A percentile compares a stretch with the other conserved stretches of the same genome.
These are phyloP conservation scores for Capitulum mitella DNA, from an alignment of 2,888 invertebrate species.

Conservation along the genomic window DNA sequence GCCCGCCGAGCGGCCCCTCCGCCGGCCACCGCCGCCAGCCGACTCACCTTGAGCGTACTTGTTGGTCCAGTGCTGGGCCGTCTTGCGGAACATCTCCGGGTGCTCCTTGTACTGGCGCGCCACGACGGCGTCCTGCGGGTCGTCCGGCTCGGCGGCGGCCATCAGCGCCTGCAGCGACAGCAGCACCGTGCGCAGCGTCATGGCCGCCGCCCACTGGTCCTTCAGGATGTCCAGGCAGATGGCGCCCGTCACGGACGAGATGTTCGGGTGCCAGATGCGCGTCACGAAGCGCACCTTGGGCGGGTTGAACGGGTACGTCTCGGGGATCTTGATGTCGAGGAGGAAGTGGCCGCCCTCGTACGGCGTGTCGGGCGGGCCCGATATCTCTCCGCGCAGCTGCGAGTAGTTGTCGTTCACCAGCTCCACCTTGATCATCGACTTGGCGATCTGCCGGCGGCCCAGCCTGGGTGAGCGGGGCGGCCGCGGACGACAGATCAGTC, in stretches of 20 bases:
- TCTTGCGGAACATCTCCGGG: constrained; percentile 73
- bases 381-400: constrained; percentile 86
- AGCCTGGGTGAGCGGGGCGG: neutral
- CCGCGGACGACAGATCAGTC: neutral
- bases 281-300: constrained; percentile 96
- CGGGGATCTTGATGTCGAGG: constrained; percentile 95
- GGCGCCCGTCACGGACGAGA: constrained; percentile 95
- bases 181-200: constrained; percentile 92
- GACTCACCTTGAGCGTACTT: constrained; percentile 75
- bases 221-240: constrained; percentile 98
- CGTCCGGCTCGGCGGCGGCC: constrained; percentile 84
- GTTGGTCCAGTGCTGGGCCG: constrained; percentile 94
- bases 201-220: constrained; percentile 97
- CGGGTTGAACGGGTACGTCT: constrained; percentile 98
- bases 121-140: constrained; percentile 91
- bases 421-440: constrained; percentile 52
- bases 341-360: constrained; percentile 93
- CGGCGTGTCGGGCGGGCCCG: constrained; percentile 97
- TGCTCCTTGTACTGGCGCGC: constrained; percentile 93
- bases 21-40: neutral
- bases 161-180: constrained; percentile 73
- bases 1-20: too few relatives aligned
- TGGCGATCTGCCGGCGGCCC: neutral
- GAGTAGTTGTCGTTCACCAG: constrained; percentile 83
- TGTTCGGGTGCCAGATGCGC: constrained; percentile 99